Evolutionary conservation across 2,888 invertebrate genomes (phyloP), one percentile per base, ranked within the genome.

Genomic region (Lasioglossum lativentre): DNA sequence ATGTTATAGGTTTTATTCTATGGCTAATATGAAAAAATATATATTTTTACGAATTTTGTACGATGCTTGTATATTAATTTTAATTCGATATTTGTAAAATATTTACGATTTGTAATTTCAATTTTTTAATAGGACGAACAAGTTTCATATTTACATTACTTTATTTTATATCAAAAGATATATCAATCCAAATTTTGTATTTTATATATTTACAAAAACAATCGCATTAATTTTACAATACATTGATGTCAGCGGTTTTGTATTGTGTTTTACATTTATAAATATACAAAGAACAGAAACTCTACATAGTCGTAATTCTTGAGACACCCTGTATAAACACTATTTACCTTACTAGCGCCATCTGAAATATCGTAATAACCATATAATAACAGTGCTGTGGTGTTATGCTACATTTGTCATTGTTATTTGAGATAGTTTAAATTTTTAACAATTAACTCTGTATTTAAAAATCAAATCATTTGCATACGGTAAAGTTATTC

Each of bases 11-110:
- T 34, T n/a, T 63, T 14, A 30, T 40, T 59, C 72, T 30, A 70
- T n/a, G 40, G n/a, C 77, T 38, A 59, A 56, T 40, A 34, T n/a
- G 45, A 66, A 79, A 75, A 72, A 68, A 66, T 27, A 78, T 56
- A 82, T 80, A 78, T 76, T 66, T 86, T 79, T 82, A 73, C 40
- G 34, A 79, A 75, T 74, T 85, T 86, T 78, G 27, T 78, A 75
- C 78, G 38, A 12, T 81, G 12, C 59, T 45, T 23, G 34, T 72
- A 66, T 75, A 52, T 70, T 77, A 78, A 84, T 84, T 84, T 75
- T 63, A 38, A 80, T 78, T 80, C 34, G 5, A 71, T 66, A 75
- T 78, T 66, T 85, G 45, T 42, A 45, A 77, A 38, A 16, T 74
- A 66, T 56, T 75, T 10, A 73, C 75, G 30, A n/a, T 66, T 80